Conservation (phyloP, 2,888 invertebrate genomes). For the Cataglyphis altisquamis region DNA sequence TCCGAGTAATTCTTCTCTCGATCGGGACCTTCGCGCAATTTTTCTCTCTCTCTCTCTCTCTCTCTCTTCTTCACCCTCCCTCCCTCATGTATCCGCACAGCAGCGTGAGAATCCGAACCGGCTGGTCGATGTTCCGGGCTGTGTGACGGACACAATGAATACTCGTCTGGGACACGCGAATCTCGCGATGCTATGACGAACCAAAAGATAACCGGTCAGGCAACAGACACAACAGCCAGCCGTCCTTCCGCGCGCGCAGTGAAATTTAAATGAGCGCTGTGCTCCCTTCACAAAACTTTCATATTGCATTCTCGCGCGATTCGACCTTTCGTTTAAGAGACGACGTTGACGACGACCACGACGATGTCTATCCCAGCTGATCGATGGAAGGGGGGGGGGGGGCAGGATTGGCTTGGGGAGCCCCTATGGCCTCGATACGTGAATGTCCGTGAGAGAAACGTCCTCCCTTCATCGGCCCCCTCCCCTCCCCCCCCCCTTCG, state of each 20-base stretch:
- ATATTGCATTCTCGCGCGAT: constrained; percentile 75
- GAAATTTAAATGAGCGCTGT: constrained; percentile 73
- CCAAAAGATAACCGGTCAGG: neutral
- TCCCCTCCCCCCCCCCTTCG: no score
- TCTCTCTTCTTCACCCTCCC: no score
- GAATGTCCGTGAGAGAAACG: constrained; percentile 71
- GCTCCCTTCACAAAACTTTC: constrained; percentile 78
- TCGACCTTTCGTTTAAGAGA: constrained; percentile 74
- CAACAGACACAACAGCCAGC: neutral
- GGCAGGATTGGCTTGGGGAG: constrained; percentile 45
- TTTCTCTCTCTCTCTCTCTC: neutral
- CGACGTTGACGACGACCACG: constrained; percentile 37
- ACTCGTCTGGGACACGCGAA: constrained; percentile 22
- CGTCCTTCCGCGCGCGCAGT: constrained; percentile 65
- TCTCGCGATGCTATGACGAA: constrained; percentile 19
- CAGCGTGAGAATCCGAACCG: constrained; percentile 48
- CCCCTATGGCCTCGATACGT: constrained; percentile 72
- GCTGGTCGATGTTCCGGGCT: constrained; percentile 13
- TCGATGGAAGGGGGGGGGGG: neutral
- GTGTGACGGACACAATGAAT: constrained; percentile 17
- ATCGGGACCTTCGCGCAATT: constrained; percentile 19
- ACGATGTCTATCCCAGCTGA: constrained; percentile 10
- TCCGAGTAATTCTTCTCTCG: neutral
- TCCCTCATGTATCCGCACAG: constrained; percentile 13
- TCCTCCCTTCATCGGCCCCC: constrained; percentile 28